Conservation (phyloP, 2,888 invertebrate genomes). For the Metacarcinus magister region DNA sequence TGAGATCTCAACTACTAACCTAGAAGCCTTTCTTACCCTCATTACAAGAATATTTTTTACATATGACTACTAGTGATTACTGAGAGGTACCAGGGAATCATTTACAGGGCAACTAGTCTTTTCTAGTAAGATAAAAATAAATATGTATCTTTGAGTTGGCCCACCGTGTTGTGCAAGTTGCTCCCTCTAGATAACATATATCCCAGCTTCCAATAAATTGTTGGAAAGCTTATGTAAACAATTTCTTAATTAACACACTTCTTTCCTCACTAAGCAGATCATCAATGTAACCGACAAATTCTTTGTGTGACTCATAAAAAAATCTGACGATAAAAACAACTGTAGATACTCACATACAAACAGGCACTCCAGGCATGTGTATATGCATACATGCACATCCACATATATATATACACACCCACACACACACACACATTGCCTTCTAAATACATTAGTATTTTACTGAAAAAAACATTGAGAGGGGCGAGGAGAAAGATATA, state of each 20-base stretch:
- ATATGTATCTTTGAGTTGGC: constrained; percentile 22
- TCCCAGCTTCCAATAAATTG: background rate
- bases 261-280: background rate
- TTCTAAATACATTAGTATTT: background rate
- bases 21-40: background rate
- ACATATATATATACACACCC: background rate
- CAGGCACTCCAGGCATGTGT: background rate
- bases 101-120: constrained; percentile 3
- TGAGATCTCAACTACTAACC: constrained; percentile 31
- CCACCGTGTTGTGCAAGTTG: constrained; percentile 31
- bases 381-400: background rate
- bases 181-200: background rate
- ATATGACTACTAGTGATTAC: background rate
- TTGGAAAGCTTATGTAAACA: background rate
- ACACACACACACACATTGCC: constrained; percentile 40
- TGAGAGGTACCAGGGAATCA: background rate
- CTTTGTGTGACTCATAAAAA: background rate
- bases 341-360: background rate
- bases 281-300: background rate
- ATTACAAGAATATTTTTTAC: constrained; percentile 37
- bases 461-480: background rate
- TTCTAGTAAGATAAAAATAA: constrained; percentile 13
- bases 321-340: background rate
- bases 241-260: background rate
- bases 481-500: background rate